Base-by-base conservation (phyloP, 2,888 invertebrate species). In the Drosophila mimica region DNA sequence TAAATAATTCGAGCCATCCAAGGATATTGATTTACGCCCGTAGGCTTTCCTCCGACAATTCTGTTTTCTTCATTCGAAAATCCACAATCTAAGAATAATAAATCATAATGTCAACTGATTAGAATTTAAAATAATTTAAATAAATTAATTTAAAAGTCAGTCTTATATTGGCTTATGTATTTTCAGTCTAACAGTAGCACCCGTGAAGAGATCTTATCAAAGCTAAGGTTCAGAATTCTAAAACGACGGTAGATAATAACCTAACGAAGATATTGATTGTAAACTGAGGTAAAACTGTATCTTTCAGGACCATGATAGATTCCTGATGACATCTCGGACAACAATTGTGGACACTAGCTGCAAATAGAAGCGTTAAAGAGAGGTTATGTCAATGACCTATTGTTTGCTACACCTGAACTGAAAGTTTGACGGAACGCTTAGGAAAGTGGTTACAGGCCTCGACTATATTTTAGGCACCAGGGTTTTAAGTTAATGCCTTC, bases 1-100 rank as follows among this genome's bases (percentile, higher is more conserved):
- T 97, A 97, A 17, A 97, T 96, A 64, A 98, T 94, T 52, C 97
- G 94, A 4, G 97, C 97, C 93, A 97, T 95, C 97, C 97, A 97
- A 11, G 97, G 97, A 92, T 97, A 97, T 81, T 96, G 95, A 93
- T 97, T 97, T 38, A 96, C 94, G 60, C 96, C 96, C 0, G 97
- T 96, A 30, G 97, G 96, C 88, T 95, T 94, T 17, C 97, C 97
- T 59, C 97, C 97, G 64, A 98, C 97, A 79, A 98, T 97, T 82
- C 97, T 94, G 92, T 96, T 96, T 94, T 97, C 97, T 94, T 97
- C 97, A 94, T 97, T 97, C 2, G 96, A 94, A 69, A 96, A 94
- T 43, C 97, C 97, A 91, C 97, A 97, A 93, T 97, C 97, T 97
- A 93, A 54, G 93, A 93, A 56, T 46, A 36, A 38, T 11, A 20